Evolutionary conservation across 1,140 invertebrate genomes (phyloP).

Genomic region (Drosophila hydei): DNA sequence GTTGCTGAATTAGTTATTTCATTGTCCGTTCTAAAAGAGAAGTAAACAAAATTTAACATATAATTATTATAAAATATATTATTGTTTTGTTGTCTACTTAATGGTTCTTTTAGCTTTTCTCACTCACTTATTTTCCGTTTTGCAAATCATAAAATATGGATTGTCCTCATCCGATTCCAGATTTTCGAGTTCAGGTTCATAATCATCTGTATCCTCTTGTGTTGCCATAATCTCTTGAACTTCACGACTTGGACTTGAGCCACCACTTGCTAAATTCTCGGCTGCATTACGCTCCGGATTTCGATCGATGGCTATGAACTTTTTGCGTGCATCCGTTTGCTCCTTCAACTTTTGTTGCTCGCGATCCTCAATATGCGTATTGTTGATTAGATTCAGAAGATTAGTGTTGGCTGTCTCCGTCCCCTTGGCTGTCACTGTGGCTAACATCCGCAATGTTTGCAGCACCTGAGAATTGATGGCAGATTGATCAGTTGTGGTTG

Average conservation of each 20-base stretch:
- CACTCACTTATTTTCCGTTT: slow-evolving; percentile 45
- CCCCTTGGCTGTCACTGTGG: slow-evolving; percentile 64
- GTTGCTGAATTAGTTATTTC: slow-evolving; percentile 52
- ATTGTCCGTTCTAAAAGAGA: slow-evolving; percentile 38
- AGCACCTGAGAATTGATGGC: slow-evolving; percentile 77
- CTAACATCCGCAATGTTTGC: slow-evolving; percentile 78
- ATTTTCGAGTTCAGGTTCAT: slow-evolving; percentile 63
- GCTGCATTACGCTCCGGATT: slow-evolving; percentile 70
- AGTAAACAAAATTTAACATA: too few relatives aligned
- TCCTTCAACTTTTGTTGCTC: slow-evolving; percentile 80
- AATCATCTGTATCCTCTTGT: slow-evolving; percentile 83
- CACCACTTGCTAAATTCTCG: slow-evolving; percentile 85
- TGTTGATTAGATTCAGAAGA: slow-evolving; percentile 78
- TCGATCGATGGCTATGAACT: slow-evolving; percentile 73
- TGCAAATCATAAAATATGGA: slow-evolving; percentile 39
- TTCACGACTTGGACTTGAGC: slow-evolving; percentile 93
- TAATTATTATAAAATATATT: too few relatives aligned
- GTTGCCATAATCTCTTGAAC: slow-evolving; percentile 91
- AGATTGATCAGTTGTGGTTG: slow-evolving; percentile 9
- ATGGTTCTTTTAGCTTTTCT: too few relatives aligned
- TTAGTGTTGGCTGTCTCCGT: slow-evolving; percentile 62
- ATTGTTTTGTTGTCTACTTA: too few relatives aligned
- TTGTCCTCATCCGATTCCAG: slow-evolving; percentile 64
- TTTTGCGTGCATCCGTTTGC: slow-evolving; percentile 66
- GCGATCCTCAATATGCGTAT: slow-evolving; percentile 74